Evolutionary conservation across 2,888 invertebrate species (phyloP), one percentile per base, ranked within the genome.

Genomic region (Limnephilus rhombicus): DNA sequence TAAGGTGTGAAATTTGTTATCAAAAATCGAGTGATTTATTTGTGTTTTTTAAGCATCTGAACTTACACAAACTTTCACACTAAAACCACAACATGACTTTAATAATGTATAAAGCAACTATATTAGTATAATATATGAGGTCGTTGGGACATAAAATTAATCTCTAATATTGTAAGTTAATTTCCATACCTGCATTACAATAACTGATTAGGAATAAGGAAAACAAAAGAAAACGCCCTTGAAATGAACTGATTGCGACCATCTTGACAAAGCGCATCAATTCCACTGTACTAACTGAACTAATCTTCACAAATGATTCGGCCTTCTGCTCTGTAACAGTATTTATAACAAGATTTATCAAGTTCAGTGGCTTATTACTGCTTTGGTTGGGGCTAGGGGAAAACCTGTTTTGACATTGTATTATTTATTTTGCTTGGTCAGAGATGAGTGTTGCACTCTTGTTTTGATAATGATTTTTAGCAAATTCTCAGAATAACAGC

Each of bases 121-220:
- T 3, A 34, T 37, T 37, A 37, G 0, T 37, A 37, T 37, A 37
- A 37, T 37, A 37, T 37, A 37, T 37, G 13, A 13, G 12, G 49
- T 49, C 49, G 1, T 49, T 49, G 13, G 2, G 49, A 53, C 53
- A 53, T 68, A 24, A 68, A 18, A 24, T 68, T 13, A 68, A 68
- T 7, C 7, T n/a, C 1, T 68, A 68, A 68, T 68, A 68, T 24
- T 68, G 68, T 68, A 68, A 68, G 24, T 24, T n/a, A 68, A 68
- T 68, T 68, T 83, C 34, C 41, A 24, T 85, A 85, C 85, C 85
- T 41, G 37, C 85, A 45, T 85, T 85, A n/a, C 37, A 41, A 85
- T 34, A 34, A 85, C 85, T 85, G 85, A 45, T 41, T n/a, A 85
- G 37, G 18, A 85, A 85, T 45, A 85, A 34, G 18, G 85, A 45